Evolutionary conservation across 2,113 vertebrate genomes (phyloP).

Genomic region (Callithrix jacchus): DNA sequence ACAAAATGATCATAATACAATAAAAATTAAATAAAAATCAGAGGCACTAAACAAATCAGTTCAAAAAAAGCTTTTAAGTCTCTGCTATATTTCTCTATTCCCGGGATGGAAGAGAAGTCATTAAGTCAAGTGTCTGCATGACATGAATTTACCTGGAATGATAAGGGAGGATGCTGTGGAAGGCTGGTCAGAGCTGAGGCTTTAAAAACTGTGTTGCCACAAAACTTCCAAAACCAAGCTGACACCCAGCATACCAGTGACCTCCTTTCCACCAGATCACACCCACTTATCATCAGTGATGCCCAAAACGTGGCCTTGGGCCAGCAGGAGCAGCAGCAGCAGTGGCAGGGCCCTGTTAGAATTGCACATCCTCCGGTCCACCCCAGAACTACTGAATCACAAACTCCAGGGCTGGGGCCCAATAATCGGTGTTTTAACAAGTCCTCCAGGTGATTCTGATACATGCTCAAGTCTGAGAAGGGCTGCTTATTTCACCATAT

Average conservation of each 20-base stretch:
- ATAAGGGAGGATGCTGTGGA: background rate
- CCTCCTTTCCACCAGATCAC: background rate
- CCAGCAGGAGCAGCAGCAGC: background rate
- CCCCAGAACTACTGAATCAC: background rate
- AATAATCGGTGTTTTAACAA: background rate
- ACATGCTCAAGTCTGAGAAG: background rate
- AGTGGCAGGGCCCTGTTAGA: no score
- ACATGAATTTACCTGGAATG: background rate
- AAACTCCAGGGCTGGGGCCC: background rate
- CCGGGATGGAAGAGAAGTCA: background rate
- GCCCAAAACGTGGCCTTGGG: accelerated
- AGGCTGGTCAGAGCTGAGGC: background rate
- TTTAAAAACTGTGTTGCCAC: background rate
- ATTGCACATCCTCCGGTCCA: accelerated
- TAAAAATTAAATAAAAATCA: background rate
- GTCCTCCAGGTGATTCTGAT: background rate
- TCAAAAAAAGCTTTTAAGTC: background rate
- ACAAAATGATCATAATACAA: background rate
- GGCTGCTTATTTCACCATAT: background rate
- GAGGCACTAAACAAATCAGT: background rate
- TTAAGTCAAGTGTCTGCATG: background rate
- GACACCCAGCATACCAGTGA: background rate
- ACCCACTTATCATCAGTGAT: background rate
- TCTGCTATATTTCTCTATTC: background rate
- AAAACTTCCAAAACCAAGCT: background rate